Percentiles rank a stretch among this genome's conserved stretches.
Conservation (phyloP, 2,888 invertebrate species). For the Morinoia aosen region DNA sequence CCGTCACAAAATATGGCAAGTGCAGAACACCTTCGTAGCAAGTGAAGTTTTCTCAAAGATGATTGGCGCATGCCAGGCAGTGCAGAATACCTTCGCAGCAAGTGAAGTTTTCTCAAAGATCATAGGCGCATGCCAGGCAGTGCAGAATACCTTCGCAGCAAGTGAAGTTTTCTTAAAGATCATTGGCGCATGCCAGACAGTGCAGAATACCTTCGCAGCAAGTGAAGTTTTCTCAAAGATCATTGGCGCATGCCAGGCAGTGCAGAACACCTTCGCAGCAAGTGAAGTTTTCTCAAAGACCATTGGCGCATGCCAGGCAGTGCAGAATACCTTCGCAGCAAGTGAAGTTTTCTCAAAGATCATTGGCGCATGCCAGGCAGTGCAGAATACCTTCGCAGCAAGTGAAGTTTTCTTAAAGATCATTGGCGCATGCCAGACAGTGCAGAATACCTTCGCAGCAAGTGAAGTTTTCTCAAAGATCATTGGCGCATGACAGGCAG, state of each 20-base stretch:
- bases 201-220: not conserved
- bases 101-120: not conserved
- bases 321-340: not conserved
- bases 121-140: too few relatives aligned
- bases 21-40: not conserved
- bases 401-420: not conserved
- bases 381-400: not conserved
- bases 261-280: not conserved
- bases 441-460: not conserved
- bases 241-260: too few relatives aligned
- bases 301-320: too few relatives aligned
- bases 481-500: too few relatives aligned
- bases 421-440: too few relatives aligned
- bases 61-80: too few relatives aligned
- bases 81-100: not conserved
- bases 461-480: not conserved
- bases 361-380: too few relatives aligned
- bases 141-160: not conserved
- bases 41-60: not conserved
- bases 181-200: too few relatives aligned
- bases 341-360: not conserved
- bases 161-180: not conserved
- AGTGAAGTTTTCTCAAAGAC: not conserved
- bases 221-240: not conserved
- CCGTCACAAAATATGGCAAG: not conserved